Evolutionary conservation across 2,797 vertebrate genomes (phyloP).

Genomic region (Antennarius maculatus): DNA sequence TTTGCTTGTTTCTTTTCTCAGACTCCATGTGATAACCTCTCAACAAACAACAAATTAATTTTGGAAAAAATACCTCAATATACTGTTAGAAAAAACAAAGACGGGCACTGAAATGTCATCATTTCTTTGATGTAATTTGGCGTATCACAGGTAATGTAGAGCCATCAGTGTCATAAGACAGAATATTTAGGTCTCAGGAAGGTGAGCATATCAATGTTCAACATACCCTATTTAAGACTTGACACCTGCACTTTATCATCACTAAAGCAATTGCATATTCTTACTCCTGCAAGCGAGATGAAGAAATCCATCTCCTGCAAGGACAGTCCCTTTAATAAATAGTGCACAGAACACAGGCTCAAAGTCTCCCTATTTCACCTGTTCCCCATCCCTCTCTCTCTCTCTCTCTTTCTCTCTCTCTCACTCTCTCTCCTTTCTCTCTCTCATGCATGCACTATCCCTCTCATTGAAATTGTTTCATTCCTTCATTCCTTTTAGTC

Average conservation of each 20-base stretch:
- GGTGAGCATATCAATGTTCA: constrained; percentile 76
- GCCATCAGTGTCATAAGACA: constrained; percentile 55
- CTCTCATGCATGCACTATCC: constrained; percentile 33
- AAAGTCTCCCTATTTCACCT: constrained; percentile 67
- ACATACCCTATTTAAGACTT: constrained; percentile 76
- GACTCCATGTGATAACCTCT: constrained; percentile 19
- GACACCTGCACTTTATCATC: constrained; percentile 80
- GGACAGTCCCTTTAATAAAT: constrained; percentile 77
- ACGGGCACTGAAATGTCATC: constrained; percentile 21
- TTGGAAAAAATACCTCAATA: constrained; percentile 19
- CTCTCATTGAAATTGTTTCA: constrained; percentile 75
- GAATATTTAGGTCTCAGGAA: constrained; percentile 63
- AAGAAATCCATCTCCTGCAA: constrained; percentile 75
- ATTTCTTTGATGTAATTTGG: constrained; percentile 49
- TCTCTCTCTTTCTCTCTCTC: neutral
- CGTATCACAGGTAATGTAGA: constrained; percentile 59
- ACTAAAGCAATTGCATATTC: constrained; percentile 79
- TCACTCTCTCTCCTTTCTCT: constrained; percentile 13
- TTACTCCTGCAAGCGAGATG: constrained; percentile 69
- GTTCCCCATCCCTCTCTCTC: constrained; percentile 27
- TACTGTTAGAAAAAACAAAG: constrained; percentile 9
- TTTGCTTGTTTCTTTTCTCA: constrained; percentile 40
- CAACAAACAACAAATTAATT: constrained; percentile 25
- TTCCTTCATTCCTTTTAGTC: constrained; percentile 81
- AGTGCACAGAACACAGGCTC: constrained; percentile 68